Conservation (phyloP, 2,797 vertebrate genomes). For the Botia almorhae region DNA sequence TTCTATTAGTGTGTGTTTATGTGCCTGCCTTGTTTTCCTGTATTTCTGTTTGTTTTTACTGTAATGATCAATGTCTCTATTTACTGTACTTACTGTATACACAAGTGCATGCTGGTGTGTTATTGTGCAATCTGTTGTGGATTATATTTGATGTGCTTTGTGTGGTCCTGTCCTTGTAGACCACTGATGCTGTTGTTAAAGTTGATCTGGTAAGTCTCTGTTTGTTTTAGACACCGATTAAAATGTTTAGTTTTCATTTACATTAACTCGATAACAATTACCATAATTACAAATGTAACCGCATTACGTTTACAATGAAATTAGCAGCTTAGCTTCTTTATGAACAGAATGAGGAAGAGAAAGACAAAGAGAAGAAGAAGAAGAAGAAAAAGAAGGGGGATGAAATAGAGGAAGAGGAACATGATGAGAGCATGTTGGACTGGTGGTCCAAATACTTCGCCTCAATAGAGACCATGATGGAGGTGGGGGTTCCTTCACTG, state of each 20-base stretch:
- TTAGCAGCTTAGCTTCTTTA: neutral
- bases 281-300: neutral
- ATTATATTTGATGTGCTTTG: constrained; percentile 56
- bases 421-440: constrained; percentile 92
- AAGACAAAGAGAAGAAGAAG: constrained; percentile 84
- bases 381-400: constrained; percentile 91
- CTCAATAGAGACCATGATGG: constrained; percentile 95
- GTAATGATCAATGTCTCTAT: neutral
- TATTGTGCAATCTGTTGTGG: constrained; percentile 22
- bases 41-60: neutral
- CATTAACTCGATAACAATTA: neutral
- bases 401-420: constrained; percentile 88
- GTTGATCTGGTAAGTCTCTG: constrained; percentile 90
- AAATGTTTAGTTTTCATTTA: neutral
- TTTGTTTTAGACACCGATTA: constrained; percentile 9
- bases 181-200: constrained; percentile 93
- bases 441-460: constrained; percentile 99
- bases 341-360: constrained; percentile 84
- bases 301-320: neutral
- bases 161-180: constrained; percentile 75
- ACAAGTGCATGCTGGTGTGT: constrained; percentile 3
- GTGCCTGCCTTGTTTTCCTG: neutral
- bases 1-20: neutral
- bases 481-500: constrained; percentile 76
- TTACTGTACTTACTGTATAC: too few species aligned